Conservation (phyloP, 2,888 invertebrate species). For the Agrotis clavis region DNA sequence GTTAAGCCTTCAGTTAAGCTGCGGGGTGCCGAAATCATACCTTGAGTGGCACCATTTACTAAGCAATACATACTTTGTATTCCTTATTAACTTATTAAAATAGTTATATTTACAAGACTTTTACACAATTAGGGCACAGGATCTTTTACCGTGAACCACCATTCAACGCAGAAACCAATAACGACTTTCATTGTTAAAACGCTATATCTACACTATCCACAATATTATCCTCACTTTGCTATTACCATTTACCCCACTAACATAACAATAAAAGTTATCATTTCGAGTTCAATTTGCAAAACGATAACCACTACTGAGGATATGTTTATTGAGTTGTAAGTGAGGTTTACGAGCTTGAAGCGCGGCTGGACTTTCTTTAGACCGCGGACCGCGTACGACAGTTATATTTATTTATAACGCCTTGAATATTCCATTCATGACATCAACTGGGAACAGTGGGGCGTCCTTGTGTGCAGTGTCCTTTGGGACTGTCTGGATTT, state of each 20-base stretch:
- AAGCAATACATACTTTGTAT: too few species aligned
- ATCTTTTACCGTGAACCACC: background rate
- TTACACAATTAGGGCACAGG: background rate
- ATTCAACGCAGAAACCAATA: conserved; percentile 8
- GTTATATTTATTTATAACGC: conserved; percentile 86
- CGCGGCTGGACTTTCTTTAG: conserved; percentile 77
- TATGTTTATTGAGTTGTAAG: conserved; percentile 85
- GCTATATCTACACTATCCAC: background rate
- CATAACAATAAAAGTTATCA: conserved; percentile 51
- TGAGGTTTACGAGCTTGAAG: conserved; percentile 80
- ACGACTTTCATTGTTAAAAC: conserved; percentile 24
- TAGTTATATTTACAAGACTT: too few species aligned
- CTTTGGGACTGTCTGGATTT: conserved; percentile 30
- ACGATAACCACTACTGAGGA: conserved; percentile 73
- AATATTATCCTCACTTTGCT: background rate
- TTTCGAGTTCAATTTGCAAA: conserved; percentile 63
- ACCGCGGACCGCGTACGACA: conserved; percentile 78
- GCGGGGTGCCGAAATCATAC: too few species aligned
- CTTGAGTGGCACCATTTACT: too few species aligned
- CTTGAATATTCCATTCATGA: conserved; percentile 76
- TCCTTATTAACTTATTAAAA: too few species aligned
- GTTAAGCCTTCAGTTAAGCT: too few species aligned
- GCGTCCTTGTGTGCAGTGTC: conserved; percentile 1
- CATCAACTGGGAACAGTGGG: conserved; percentile 55
- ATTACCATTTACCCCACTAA: conserved; percentile 33